phyloP scores from a whole-genome alignment of 1,140 invertebrate genomes.

The Pissodes strobi region DNA sequence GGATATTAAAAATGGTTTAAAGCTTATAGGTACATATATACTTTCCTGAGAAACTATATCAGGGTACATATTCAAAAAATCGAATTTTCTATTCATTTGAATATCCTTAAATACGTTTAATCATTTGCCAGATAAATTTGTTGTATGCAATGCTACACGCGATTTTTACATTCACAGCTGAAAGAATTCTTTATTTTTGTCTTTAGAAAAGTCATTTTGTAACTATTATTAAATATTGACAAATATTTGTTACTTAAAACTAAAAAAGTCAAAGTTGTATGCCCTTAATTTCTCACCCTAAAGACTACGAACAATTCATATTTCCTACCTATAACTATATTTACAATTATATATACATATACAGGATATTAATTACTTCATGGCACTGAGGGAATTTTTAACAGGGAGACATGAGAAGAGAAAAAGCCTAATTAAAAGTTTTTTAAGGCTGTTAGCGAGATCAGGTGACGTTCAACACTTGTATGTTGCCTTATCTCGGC shows the following conservation, averaged over 20 bases:
- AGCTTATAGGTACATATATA: too few relatives aligned
- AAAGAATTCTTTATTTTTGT: slow-evolving; percentile 14
- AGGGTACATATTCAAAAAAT: too few relatives aligned
- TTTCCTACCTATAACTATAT: slow-evolving; percentile 5
- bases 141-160: too few relatives aligned
- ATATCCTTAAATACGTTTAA: too few relatives aligned
- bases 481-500: too few relatives aligned
- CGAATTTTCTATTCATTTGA: too few relatives aligned
- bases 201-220: slow-evolving; percentile 7
- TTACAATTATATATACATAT: background rate
- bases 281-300: slow-evolving; percentile 1
- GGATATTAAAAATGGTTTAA: too few relatives aligned
- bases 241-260: slow-evolving; percentile 15
- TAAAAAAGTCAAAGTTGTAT: background rate
- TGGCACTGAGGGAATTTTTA: background rate
- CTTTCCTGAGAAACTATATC: too few relatives aligned
- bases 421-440: too few relatives aligned
- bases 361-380: background rate
- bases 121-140: too few relatives aligned
- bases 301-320: slow-evolving; percentile 3
- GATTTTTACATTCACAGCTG: background rate
- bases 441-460: too few relatives aligned
- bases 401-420: background rate
- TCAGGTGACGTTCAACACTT: too few relatives aligned
- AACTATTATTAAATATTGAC: slow-evolving; percentile 14